phyloP scores from a whole-genome alignment of 2,113 vertebrate genomes.

The Hydrochoerus hydrochaeris region DNA sequence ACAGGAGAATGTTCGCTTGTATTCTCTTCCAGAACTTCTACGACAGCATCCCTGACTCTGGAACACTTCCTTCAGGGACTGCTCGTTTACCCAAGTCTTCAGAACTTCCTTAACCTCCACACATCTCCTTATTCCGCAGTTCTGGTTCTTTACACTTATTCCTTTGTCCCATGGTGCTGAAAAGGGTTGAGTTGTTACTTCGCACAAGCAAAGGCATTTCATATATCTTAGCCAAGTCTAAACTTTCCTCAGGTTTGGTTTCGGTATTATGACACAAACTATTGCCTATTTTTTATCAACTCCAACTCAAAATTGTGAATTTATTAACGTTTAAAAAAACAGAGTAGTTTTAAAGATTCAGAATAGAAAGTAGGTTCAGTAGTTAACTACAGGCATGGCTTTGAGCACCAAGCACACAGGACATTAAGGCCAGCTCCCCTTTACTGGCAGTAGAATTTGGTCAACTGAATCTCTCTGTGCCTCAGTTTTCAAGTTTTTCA shows the following conservation, averaged over 20 bases:
- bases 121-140: not conserved
- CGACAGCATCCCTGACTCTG: not conserved
- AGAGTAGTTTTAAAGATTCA: not conserved
- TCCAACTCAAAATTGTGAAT: conserved; percentile 28
- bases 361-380: not conserved
- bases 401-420: not conserved
- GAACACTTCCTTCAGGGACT: not conserved
- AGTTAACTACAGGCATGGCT: not conserved
- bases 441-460: not conserved
- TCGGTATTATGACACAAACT: not conserved
- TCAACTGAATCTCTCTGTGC: not conserved
- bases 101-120: not conserved
- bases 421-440: not conserved
- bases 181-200: not conserved
- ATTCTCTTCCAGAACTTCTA: not conserved
- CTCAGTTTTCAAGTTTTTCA: not conserved
- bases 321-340: conserved; percentile 31
- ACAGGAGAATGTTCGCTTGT: too few species aligned
- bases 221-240: not conserved
- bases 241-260: not conserved
- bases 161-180: not conserved
- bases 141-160: not conserved
- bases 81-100: not conserved
- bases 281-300: conserved; percentile 18
- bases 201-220: not conserved